Evolutionary conservation across 2,888 invertebrate species (phyloP), one percentile per base, ranked within the genome.

Genomic region (Nezara viridula): DNA sequence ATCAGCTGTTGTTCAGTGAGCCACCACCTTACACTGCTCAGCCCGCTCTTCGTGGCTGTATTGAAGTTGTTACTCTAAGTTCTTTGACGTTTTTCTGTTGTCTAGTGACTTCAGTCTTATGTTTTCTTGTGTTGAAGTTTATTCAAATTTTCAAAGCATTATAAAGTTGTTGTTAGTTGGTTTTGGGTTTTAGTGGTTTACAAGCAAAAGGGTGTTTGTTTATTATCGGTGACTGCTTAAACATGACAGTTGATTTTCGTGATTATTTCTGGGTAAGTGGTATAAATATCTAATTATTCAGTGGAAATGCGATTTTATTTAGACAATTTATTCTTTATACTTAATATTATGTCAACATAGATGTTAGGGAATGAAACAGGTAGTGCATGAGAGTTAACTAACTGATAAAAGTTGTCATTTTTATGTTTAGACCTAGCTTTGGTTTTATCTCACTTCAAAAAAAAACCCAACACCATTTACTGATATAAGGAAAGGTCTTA

Each of bases 191-290:
- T 0, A 12, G 81, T 81, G 44, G n/a, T 81, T 44, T 14, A 24
- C 4, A 1, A 44, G 14, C 14, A 44, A 81, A 81, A 14, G 12
- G n/a, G 40, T 81, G 44, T 44, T 81, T 81, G 44, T 81, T 81
- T 81, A 44, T 81, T 44, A 81, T 40, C n/a, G 40, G 40, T 81
- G 21, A 40, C 44, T 44, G 44, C 81, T 40, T 81, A 81, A 91
- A 81, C 89, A 94, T 94, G 94, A 94, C 94, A 92, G 94, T 94
- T 91, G 94, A 94, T 92, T 94, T 94, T 92, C 93, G 93, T 92
- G 94, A 94, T 92, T 94, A 94, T 92, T 94, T 94, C 92, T 94
- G 94, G 94, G 94, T 94, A 92, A 93, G 93, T 81, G 10, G 10
- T 86, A n/a, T 85, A 37, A 21, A 86, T 16, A 32, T 27, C 19